Percentiles rank a stretch among this genome's conserved stretches.
Evolutionary conservation across 1,140 invertebrate species (phyloP).

Genomic region (Papilio polyxenes): DNA sequence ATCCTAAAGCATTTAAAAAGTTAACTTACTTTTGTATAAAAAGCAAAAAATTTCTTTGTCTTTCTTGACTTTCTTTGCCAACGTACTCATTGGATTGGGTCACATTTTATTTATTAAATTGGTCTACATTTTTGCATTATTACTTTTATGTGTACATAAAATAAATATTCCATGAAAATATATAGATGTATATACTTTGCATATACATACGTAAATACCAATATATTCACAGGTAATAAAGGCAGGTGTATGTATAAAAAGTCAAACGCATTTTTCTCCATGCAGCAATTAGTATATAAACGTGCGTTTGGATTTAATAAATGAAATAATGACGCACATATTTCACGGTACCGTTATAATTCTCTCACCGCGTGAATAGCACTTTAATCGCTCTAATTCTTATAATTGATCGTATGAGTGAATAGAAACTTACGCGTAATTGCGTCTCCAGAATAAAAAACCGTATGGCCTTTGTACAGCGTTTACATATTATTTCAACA

Average conservation of each 20-base stretch:
- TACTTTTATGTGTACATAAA: neutral
- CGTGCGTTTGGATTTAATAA: constrained; percentile 26
- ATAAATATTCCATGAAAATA: neutral
- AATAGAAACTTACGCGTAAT: constrained; percentile 57
- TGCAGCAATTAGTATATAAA: constrained; percentile 23
- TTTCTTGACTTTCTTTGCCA: no score
- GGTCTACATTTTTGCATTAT: neutral
- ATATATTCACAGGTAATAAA: neutral
- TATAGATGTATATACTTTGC: neutral
- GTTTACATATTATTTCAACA: constrained; percentile 52
- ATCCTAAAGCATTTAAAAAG: neutral
- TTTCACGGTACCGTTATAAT: constrained; percentile 44
- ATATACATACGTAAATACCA: neutral
- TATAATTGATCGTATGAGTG: constrained; percentile 57
- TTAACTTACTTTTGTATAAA: no score
- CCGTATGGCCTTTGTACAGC: constrained; percentile 59
- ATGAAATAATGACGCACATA: constrained; percentile 13
- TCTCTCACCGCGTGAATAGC: constrained; percentile 51
- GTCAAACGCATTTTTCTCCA: constrained; percentile 2
- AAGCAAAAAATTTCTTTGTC: no score
- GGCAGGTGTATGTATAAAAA: constrained; percentile 26
- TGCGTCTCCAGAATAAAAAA: constrained; percentile 45
- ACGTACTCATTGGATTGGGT: no score
- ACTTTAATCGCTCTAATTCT: constrained; percentile 62
- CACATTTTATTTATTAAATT: no score